These are phyloP conservation scores for Aphodius sticticus DNA, from an alignment of 2,888 invertebrate species.

Conservation along the genomic window DNA sequence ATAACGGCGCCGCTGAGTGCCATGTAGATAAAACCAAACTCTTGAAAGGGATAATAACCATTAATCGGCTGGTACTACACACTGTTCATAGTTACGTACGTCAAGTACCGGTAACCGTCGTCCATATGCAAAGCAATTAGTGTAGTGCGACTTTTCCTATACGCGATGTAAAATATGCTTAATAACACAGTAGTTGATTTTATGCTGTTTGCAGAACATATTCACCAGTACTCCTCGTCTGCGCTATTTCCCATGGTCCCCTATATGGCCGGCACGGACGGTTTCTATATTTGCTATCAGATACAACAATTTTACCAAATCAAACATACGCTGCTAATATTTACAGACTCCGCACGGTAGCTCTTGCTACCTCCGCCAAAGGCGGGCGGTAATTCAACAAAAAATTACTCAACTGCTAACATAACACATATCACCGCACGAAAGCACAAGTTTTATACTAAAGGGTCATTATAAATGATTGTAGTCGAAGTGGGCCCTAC, in stretches of 20 bases:
- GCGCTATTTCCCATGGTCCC: neutral
- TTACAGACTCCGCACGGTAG: neutral
- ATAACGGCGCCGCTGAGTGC: neutral
- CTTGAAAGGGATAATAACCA: slow-evolving; percentile 19
- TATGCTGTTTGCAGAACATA: neutral
- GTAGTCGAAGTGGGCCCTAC: no score
- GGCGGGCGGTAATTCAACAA: neutral
- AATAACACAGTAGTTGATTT: neutral
- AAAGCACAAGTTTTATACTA: neutral
- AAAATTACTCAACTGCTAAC: neutral
- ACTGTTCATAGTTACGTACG: neutral
- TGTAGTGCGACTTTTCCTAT: neutral
- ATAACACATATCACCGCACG: neutral
- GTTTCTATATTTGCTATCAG: neutral
- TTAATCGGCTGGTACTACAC: neutral
- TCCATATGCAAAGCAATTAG: neutral
- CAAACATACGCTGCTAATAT: neutral
- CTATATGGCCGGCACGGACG: neutral
- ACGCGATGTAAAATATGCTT: neutral
- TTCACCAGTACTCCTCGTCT: neutral
- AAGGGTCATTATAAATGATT: no score
- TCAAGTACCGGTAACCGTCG: neutral
- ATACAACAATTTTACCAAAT: slow-evolving; percentile 4
- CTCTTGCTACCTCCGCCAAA: neutral
- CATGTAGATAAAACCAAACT: slow-evolving; percentile 5